Evolutionary conservation across 2,888 invertebrate genomes (phyloP).

Genomic region (Noctua janthe): DNA sequence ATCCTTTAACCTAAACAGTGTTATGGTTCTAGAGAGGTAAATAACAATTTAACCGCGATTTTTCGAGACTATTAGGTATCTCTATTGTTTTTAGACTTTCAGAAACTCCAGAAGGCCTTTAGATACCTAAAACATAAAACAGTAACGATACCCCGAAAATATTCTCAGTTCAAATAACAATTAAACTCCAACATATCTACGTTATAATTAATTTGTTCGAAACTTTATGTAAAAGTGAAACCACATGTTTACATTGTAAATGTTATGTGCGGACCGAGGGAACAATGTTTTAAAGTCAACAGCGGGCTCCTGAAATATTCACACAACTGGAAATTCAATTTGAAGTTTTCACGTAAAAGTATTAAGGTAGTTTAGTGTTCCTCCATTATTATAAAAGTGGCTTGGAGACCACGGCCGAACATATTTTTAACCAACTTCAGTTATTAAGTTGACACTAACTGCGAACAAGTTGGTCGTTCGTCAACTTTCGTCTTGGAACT

Average conservation of each 20-base stretch:
- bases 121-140: conserved; percentile 1
- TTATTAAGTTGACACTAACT: conserved; percentile 74
- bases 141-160: conserved; percentile 15
- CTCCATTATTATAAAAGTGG: conserved; percentile 62
- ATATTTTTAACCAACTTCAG: conserved; percentile 72
- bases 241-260: conserved; percentile 76
- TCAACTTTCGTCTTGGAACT: conserved; percentile 62
- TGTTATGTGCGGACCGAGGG: conserved; percentile 68
- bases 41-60: not conserved
- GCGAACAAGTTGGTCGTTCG: conserved; percentile 68
- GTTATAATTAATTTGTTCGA: conserved; percentile 65
- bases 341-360: conserved; percentile 79
- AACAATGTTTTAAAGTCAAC: conserved; percentile 79
- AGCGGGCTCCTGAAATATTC: conserved; percentile 81
- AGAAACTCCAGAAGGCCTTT: not conserved
- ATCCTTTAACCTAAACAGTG: not conserved
- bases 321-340: conserved; percentile 84
- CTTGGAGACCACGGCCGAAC: conserved; percentile 54
- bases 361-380: conserved; percentile 74
- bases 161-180: conserved; percentile 50
- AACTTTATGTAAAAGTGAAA: conserved; percentile 70
- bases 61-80: not conserved
- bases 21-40: not conserved
- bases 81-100: not conserved
- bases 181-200: conserved; percentile 49